Base-by-base conservation (phyloP, 2,113 vertebrate genomes). In the Syrrhaptes paradoxus region DNA sequence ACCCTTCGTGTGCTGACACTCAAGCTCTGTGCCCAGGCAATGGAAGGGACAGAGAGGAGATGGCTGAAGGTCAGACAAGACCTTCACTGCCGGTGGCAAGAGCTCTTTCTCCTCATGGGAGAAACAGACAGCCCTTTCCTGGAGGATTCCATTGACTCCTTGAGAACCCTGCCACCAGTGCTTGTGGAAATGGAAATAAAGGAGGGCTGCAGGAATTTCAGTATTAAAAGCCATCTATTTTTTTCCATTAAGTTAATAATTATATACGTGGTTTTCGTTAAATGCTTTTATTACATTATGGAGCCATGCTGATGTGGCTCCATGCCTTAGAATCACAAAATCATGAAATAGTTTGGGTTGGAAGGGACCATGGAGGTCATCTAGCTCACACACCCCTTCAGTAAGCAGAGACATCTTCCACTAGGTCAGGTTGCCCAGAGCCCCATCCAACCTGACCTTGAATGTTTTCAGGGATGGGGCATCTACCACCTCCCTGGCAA, bases 1-100 rank as follows among this genome's bases (percentile, higher is more conserved):
- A 59, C 14, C 4, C 21, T 72, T 58, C 0, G 0, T 21, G 46
- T 32, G 34, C 46, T 65, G 32, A 4, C 3, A 28, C 26, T 54
- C 3, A 1, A 76, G 28, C 21, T 81, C 41, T 46, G 32, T 57
- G 77, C 57, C 62, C 61, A 43, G 61, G 15, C 2, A 2, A 10
- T 26, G 29, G n/a, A 32, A 74, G 51, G 32, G 48, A 8, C 26
- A 36, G 21, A 13, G 43, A 87, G 20, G 55, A 57, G 32, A 48
- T 21, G 29, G 26, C 1, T 25, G 65, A 32, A 70, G 19, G 18
- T 46, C 21, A 43, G 16, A 11, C 34, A 34, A 51, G 31, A 19
- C 10, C 8, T 11, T 62, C 41, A 12, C 24, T 68, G 61, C 24
- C 51, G 55, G 48, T 57, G 36, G 20, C 22, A 72, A 78, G 48